A percentile compares a stretch with the other conserved stretches of the same genome.
Conservation (phyloP, 2,113 vertebrate species). For the Menura novaehollandiae region DNA sequence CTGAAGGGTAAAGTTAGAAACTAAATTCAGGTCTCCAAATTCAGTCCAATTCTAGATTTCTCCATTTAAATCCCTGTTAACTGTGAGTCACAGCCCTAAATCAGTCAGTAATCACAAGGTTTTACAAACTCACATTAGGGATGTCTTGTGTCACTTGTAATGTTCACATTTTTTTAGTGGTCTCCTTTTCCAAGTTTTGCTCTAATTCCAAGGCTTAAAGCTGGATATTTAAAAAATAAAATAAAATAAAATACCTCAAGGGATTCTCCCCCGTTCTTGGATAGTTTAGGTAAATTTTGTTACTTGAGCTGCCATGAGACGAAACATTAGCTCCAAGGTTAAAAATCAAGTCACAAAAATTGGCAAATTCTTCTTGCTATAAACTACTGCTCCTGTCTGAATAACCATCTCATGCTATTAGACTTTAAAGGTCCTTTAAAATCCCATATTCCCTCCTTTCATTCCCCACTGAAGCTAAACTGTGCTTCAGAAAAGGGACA, state of each 20-base stretch:
- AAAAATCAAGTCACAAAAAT: not conserved
- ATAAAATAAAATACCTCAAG: too few relatives aligned
- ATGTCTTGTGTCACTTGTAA: not conserved
- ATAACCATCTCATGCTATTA: not conserved
- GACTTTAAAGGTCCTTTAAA: not conserved
- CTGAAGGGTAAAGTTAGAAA: not conserved
- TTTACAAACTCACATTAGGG: not conserved
- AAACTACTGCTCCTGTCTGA: not conserved
- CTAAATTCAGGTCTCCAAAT: not conserved
- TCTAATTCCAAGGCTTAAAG: not conserved
- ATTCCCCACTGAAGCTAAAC: not conserved
- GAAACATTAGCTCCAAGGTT: not conserved
- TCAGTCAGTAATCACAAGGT: accelerated
- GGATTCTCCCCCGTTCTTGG: not conserved
- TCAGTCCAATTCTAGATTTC: not conserved
- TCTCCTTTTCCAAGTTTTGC: not conserved
- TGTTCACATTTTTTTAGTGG: not conserved
- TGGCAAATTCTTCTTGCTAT: not conserved
- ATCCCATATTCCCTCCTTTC: not conserved
- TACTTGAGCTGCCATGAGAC: not conserved
- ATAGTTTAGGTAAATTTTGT: not conserved
- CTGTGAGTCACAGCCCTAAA: not conserved
- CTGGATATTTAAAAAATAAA: not conserved
- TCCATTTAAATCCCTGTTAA: too few relatives aligned
- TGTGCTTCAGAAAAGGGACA: not conserved